A percentile compares a stretch with the other conserved stretches of the same genome.
phyloP scores from a whole-genome alignment of 1,140 invertebrate genomes.

The Eueides isabella region DNA sequence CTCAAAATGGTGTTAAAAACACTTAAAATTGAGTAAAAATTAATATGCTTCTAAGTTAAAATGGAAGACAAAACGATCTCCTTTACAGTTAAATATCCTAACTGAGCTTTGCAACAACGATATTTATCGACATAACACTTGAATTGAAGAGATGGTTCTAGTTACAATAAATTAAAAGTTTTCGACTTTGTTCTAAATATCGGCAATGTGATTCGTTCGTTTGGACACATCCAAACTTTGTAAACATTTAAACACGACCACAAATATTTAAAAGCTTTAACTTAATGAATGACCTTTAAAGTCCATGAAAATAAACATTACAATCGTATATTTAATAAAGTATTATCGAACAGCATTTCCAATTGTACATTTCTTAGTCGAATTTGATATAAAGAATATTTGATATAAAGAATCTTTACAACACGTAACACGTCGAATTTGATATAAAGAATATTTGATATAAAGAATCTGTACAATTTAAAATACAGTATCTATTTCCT shows the following conservation, averaged over 20 bases:
- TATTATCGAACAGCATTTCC: neutral
- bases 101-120: too few relatives aligned
- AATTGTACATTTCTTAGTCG: neutral
- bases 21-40: too few relatives aligned
- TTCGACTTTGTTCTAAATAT: constrained; percentile 4
- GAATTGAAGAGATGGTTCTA: constrained; percentile 4
- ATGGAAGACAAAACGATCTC: too few relatives aligned
- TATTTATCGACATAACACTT: neutral
- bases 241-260: constrained; percentile 27
- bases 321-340: neutral
- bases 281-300: neutral
- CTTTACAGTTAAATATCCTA: too few relatives aligned
- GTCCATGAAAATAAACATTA: neutral
- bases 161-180: constrained; percentile 4
- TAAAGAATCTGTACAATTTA: neutral
- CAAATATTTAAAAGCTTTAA: neutral
- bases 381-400: neutral
- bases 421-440: too few relatives aligned
- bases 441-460: too few relatives aligned
- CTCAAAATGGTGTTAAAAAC: too few relatives aligned
- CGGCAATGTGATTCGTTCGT: constrained; percentile 31
- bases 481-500: neutral
- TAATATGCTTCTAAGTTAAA: too few relatives aligned
- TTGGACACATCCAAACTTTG: constrained; percentile 30
- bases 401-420: too few relatives aligned